A percentile compares a stretch with the other conserved stretches of the same genome.
phyloP scores from a whole-genome alignment of 2,797 vertebrate species.

The Emys orbicularis region DNA sequence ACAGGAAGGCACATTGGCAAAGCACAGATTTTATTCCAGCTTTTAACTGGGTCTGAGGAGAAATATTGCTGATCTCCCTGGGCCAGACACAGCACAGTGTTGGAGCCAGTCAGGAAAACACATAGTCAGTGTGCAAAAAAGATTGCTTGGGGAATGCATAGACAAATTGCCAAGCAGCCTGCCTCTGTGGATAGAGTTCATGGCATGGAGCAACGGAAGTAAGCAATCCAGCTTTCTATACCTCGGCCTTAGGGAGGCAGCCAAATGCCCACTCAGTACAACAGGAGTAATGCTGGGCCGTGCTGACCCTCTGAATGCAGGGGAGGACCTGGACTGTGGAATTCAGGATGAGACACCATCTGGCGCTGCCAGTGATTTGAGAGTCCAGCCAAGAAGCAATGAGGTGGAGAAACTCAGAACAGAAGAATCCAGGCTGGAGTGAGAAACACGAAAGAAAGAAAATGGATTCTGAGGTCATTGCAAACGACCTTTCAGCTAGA shows the following conservation, averaged over 20 bases:
- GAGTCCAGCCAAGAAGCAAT: background rate
- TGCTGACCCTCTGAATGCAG: background rate
- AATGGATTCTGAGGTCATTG: too few relatives aligned
- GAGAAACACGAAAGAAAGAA: background rate
- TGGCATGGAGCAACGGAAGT: background rate
- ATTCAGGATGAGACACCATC: background rate
- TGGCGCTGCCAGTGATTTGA: background rate
- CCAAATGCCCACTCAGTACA: background rate
- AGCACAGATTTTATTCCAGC: background rate
- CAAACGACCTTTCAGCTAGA: background rate
- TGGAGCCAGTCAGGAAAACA: too few relatives aligned
- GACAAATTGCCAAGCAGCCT: background rate
- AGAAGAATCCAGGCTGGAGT: background rate
- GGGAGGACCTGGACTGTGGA: background rate
- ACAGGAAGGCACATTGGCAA: background rate
- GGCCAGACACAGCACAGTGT: too few relatives aligned
- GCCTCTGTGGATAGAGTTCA: background rate
- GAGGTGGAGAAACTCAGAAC: background rate
- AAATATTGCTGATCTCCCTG: too few relatives aligned
- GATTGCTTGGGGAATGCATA: too few relatives aligned
- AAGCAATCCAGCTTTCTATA: background rate
- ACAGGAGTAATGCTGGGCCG: background rate
- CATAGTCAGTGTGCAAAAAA: background rate
- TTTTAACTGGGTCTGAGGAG: too few relatives aligned
- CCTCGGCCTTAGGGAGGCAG: background rate